These are phyloP conservation scores for Pygoscelis antarcticus DNA, from an alignment of 2,113 vertebrate genomes.

Conservation along the genomic window DNA sequence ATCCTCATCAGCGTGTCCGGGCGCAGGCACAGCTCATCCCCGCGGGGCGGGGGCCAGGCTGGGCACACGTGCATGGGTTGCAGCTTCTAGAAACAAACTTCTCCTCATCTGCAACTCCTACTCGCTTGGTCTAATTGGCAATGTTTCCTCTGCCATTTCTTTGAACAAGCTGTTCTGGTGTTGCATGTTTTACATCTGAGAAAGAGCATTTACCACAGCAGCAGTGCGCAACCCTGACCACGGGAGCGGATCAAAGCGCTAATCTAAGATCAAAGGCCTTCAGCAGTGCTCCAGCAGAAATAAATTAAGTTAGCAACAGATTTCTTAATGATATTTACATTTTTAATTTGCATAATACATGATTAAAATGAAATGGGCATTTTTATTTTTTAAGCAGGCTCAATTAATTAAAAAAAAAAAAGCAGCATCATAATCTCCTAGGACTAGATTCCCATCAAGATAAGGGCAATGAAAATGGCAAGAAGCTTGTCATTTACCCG, in stretches of 20 bases:
- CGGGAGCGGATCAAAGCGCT: constrained; percentile 55
- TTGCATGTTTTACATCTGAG: constrained; percentile 12
- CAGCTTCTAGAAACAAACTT: neutral
- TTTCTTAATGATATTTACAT: constrained; percentile 61
- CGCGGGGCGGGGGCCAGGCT: neutral
- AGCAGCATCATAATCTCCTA: neutral
- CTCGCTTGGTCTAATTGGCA: neutral
- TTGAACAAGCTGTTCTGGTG: neutral
- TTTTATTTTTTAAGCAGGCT: neutral
- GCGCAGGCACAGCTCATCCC: neutral
- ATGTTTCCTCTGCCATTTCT: neutral
- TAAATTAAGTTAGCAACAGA: constrained; percentile 58
- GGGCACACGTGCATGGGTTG: fast-evolving
- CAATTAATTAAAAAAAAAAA: constrained; percentile 25
- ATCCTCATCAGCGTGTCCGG: fast-evolving
- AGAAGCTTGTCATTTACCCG: neutral
- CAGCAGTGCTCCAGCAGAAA: constrained; percentile 27
- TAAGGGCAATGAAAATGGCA: neutral
- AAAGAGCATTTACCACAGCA: neutral
- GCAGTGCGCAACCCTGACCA: neutral
- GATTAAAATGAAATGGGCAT: constrained; percentile 34
- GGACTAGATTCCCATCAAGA: neutral
- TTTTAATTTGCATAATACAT: constrained; percentile 63
- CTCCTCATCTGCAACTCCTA: neutral
- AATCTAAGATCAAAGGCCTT: constrained; percentile 63